Conservation (phyloP, 2,888 invertebrate genomes). For the Sinelater perroti region DNA sequence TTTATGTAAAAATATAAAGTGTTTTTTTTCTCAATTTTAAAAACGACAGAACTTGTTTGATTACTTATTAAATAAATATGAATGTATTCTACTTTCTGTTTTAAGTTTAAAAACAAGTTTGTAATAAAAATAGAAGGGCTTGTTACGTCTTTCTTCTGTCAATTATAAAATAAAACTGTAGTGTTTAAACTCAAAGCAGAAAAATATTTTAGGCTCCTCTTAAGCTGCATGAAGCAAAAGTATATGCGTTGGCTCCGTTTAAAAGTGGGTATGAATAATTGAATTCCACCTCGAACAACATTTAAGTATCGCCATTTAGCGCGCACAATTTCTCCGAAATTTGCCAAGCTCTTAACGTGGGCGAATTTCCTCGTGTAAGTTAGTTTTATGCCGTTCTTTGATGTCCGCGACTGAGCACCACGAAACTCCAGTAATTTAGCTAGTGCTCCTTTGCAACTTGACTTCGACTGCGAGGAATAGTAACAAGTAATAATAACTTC, state of each 20-base stretch:
- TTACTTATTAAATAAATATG: too few species aligned
- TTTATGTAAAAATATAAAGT: too few species aligned
- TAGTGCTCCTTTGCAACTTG: slow-evolving; percentile 25
- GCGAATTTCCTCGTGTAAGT: slow-evolving; percentile 23
- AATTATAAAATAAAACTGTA: too few species aligned
- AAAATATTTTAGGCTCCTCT: too few species aligned
- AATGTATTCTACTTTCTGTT: too few species aligned
- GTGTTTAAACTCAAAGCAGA: too few species aligned
- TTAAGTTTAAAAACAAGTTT: too few species aligned
- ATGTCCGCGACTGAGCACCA: slow-evolving; percentile 27
- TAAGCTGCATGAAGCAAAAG: too few species aligned
- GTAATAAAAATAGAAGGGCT: too few species aligned
- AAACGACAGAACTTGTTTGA: too few species aligned
- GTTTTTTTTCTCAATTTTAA: too few species aligned
- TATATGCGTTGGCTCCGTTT: background rate
- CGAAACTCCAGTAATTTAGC: slow-evolving; percentile 27
- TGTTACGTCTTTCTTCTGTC: too few species aligned
- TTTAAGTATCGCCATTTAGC: slow-evolving; percentile 13
- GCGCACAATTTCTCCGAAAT: slow-evolving; percentile 14
- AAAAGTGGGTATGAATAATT: slow-evolving; percentile 13
- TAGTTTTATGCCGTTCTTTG: slow-evolving; percentile 26
- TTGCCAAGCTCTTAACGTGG: slow-evolving; percentile 23
- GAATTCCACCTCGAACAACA: slow-evolving; percentile 5
- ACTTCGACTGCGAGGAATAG: slow-evolving; percentile 18
- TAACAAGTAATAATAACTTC: slow-evolving; percentile 27